Evolutionary conservation across 2,888 invertebrate species (phyloP).

Genomic region (Idaea dimidiata): DNA sequence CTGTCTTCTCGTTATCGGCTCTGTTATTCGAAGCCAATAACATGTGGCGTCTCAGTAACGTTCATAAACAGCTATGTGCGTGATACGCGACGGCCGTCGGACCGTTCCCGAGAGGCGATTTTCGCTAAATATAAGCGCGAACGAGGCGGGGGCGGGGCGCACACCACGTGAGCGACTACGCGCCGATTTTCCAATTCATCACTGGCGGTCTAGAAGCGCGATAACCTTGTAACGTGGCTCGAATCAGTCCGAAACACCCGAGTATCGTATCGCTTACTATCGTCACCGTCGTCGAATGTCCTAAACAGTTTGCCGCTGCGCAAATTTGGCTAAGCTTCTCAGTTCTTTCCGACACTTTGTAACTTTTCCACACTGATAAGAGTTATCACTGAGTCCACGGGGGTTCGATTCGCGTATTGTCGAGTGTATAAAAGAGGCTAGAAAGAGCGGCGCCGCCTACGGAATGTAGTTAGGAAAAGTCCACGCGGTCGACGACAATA

Average conservation of each 20-base stretch:
- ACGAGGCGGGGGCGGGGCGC: conserved; percentile 74
- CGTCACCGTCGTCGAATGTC: conserved; percentile 50
- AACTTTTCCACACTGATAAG: conserved; percentile 73
- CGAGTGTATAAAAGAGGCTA: conserved; percentile 25
- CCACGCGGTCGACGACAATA: conserved; percentile 72
- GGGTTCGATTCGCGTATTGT: conserved; percentile 29
- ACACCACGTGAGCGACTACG: conserved; percentile 80
- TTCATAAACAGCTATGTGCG: conserved; percentile 73
- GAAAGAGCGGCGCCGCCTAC: conserved; percentile 29
- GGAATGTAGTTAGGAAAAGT: conserved; percentile 48
- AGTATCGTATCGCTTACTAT: conserved; percentile 59
- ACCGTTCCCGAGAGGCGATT: conserved; percentile 77
- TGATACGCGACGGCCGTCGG: conserved; percentile 65
- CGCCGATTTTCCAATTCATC: conserved; percentile 81
- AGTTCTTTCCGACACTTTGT: conserved; percentile 57
- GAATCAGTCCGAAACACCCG: conserved; percentile 57
- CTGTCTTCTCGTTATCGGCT: conserved; percentile 73
- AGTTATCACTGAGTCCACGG: conserved; percentile 58
- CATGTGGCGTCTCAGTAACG: conserved; percentile 75
- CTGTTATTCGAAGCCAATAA: conserved; percentile 77
- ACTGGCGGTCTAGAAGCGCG: conserved; percentile 74
- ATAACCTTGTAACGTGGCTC: conserved; percentile 80
- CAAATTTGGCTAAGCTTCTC: conserved; percentile 51
- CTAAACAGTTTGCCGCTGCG: conserved; percentile 50
- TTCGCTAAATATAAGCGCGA: conserved; percentile 80